A percentile compares a stretch with the other conserved stretches of the same genome.
phyloP scores from a whole-genome alignment of 2,113 vertebrate genomes.

The Pomatorhinus ruficollis region DNA sequence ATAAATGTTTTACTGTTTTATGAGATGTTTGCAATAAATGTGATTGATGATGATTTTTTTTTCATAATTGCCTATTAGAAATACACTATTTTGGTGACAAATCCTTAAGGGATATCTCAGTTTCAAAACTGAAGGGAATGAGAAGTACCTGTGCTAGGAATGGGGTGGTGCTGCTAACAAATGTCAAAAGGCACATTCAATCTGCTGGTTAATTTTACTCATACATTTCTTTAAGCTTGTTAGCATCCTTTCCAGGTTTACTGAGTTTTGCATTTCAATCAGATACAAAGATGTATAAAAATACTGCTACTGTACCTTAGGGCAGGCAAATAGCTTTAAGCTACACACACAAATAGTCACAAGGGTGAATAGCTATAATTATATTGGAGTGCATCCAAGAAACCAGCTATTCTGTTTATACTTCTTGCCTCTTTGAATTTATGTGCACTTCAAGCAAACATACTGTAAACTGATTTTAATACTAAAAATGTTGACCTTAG shows the following conservation, averaged over 20 bases:
- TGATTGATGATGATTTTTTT: conserved; percentile 76
- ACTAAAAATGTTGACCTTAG: conserved; percentile 63
- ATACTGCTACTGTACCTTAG: conserved; percentile 79
- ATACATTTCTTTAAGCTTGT: conserved; percentile 64
- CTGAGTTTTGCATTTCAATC: conserved; percentile 73
- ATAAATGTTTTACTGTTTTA: conserved; percentile 76
- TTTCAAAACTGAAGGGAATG: conserved; percentile 34
- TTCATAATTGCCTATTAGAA: conserved; percentile 75
- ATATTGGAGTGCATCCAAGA: conserved; percentile 87
- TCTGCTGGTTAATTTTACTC: conserved; percentile 63
- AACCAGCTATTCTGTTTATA: conserved; percentile 87
- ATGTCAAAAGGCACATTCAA: conserved; percentile 33
- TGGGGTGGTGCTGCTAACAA: conserved; percentile 14
- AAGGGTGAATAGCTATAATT: conserved; percentile 96
- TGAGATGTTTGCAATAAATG: conserved; percentile 79
- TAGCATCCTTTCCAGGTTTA: conserved; percentile 65
- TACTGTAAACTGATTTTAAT: conserved; percentile 76
- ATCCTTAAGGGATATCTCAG: conserved; percentile 62
- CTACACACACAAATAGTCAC: conserved; percentile 89
- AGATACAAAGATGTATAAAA: conserved; percentile 73
- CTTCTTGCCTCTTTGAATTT: conserved; percentile 89
- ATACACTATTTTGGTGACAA: conserved; percentile 70
- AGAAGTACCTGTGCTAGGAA: neutral
- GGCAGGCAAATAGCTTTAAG: conserved; percentile 86
- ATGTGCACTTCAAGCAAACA: conserved; percentile 88